Conservation (phyloP, 2,888 invertebrate genomes). For the Clistopyga incitator region DNA sequence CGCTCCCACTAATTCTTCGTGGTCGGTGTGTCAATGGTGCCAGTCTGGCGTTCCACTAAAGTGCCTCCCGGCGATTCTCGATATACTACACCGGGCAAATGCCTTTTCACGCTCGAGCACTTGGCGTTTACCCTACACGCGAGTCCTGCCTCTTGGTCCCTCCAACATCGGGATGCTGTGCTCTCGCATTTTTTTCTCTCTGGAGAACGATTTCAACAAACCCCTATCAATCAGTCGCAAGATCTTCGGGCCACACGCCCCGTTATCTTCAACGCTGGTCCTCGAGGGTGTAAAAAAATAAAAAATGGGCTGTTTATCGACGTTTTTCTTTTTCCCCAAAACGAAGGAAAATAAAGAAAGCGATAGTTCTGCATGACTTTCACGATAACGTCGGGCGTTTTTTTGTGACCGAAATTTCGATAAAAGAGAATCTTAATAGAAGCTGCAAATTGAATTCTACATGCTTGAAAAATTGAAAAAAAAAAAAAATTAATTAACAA, state of each 20-base stretch:
- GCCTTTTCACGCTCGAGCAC: too few species aligned
- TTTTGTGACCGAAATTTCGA: neutral
- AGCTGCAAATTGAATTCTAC: too few species aligned
- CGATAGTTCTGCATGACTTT: conserved; percentile 14
- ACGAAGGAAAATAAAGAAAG: neutral
- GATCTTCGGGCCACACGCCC: neutral
- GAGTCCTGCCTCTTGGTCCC: neutral
- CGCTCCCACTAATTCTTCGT: conserved; percentile 40
- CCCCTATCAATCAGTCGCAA: conserved; percentile 41
- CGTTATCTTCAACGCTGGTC: conserved; percentile 42
- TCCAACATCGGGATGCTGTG: neutral
- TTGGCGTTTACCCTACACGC: conserved; percentile 19
- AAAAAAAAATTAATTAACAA: too few species aligned
- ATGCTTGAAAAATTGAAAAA: too few species aligned
- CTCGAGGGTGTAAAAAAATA: conserved; percentile 2
- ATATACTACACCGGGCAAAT: too few species aligned
- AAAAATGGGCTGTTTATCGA: conserved; percentile 31
- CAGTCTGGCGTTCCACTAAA: neutral
- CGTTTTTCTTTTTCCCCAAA: conserved; percentile 15
- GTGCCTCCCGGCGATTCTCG: conserved; percentile 27
- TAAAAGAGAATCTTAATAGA: too few species aligned
- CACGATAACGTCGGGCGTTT: conserved; percentile 8
- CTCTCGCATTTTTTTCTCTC: neutral
- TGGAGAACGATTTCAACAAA: neutral
- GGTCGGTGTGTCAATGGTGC: conserved; percentile 2